Conservation (phyloP, 2,113 vertebrate species). For the Pachypanchax playfairii region DNA sequence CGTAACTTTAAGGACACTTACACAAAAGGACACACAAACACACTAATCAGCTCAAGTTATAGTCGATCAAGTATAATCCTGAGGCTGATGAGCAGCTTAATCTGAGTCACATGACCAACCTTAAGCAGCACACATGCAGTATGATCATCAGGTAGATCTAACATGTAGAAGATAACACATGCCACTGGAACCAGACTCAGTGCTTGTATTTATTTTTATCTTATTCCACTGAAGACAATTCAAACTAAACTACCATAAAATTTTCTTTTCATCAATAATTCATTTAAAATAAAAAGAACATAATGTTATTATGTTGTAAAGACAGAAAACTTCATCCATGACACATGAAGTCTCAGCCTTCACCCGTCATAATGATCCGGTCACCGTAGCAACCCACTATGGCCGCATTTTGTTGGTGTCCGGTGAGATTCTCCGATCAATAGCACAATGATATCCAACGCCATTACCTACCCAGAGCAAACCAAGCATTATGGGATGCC, state of each 20-base stretch:
- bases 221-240: too few relatives aligned
- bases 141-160: too few relatives aligned
- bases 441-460: constrained; percentile 48
- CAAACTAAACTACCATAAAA: too few relatives aligned
- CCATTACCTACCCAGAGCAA: constrained; percentile 40
- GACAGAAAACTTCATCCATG: too few relatives aligned
- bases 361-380: too few relatives aligned
- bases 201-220: too few relatives aligned
- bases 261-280: too few relatives aligned
- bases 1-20: constrained; percentile 4
- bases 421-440: constrained; percentile 41
- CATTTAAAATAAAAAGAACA: too few relatives aligned
- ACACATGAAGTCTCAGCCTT: too few relatives aligned
- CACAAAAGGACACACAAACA: constrained; percentile 23
- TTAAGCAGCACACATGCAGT: constrained; percentile 25
- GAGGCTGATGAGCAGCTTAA: constrained; percentile 50
- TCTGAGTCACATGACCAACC: constrained; percentile 47
- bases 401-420: constrained; percentile 8
- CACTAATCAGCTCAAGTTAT: constrained; percentile 50
- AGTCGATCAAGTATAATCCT: constrained; percentile 49
- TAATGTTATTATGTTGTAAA: too few relatives aligned
- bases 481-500: constrained; percentile 42
- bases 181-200: too few relatives aligned
- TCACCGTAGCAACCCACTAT: neutral
- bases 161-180: too few relatives aligned